Conservation (phyloP, 2,113 vertebrate genomes). For the Indicator maculatus region DNA sequence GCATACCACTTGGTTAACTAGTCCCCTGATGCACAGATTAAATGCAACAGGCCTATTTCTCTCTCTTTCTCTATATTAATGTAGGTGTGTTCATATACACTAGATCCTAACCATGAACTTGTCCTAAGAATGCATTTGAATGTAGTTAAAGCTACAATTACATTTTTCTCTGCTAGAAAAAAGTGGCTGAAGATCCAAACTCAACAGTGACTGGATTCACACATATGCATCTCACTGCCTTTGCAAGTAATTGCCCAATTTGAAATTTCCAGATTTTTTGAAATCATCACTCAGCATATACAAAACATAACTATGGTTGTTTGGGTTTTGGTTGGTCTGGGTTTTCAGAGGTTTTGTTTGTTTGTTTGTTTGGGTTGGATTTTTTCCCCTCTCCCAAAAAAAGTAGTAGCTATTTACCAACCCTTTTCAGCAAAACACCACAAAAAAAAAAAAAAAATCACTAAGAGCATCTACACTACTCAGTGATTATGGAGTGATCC, state of each 20-base stretch:
- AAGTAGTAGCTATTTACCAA: background rate
- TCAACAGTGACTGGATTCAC: fast-evolving
- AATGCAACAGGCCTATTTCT: background rate
- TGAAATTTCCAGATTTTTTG: background rate
- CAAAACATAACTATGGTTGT: background rate
- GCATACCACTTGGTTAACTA: background rate
- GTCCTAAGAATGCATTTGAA: background rate
- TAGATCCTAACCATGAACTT: background rate
- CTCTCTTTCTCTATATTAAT: background rate
- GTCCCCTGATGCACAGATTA: background rate
- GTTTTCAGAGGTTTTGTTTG: too few species aligned
- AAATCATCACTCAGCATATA: background rate
- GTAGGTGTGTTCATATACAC: background rate
- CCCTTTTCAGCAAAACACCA: background rate
- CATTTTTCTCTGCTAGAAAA: background rate
- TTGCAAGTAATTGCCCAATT: background rate
- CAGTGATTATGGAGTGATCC: background rate
- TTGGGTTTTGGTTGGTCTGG: too few species aligned
- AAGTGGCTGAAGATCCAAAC: background rate
- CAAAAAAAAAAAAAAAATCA: background rate
- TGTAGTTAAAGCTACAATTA: background rate
- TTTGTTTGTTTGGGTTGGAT: too few species aligned
- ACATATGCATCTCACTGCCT: background rate
- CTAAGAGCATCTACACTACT: background rate
- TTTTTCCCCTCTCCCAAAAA: background rate